phyloP scores from a whole-genome alignment of 2,113 vertebrate species.

The Piaya cayana region DNA sequence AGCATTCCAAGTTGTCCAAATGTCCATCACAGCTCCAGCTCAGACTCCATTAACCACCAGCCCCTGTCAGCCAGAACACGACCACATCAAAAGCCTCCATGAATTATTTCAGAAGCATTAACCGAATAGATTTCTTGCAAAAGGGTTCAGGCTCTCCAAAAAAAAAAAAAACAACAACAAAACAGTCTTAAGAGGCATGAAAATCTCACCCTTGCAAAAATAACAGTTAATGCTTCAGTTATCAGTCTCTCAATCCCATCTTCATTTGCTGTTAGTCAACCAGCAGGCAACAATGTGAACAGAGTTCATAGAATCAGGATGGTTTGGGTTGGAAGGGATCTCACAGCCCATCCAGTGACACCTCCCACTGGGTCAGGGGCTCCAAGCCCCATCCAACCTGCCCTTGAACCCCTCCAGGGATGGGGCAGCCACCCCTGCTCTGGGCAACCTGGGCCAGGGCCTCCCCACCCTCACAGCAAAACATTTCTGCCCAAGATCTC shows the following conservation, averaged over 20 bases:
- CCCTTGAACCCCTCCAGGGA: no score
- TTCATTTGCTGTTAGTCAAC: background rate
- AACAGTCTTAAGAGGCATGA: background rate
- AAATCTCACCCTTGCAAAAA: background rate
- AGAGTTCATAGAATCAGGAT: no score
- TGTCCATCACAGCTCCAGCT: background rate
- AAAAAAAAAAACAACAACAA: no score
- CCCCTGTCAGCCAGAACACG: constrained; percentile 5
- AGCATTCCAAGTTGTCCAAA: background rate
- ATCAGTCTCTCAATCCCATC: no score
- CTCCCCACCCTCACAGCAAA: no score
- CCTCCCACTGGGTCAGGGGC: no score
- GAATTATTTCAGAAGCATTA: constrained; percentile 40
- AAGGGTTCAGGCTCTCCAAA: background rate
- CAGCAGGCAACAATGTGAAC: fast-evolving
- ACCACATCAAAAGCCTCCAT: constrained; percentile 1
- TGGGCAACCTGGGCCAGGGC: no score
- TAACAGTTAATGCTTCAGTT: background rate
- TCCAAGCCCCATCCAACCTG: no score
- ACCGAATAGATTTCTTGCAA: background rate
- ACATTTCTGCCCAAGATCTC: no score
- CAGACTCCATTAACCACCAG: background rate
- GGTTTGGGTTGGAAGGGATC: no score
- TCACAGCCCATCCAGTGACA: no score
- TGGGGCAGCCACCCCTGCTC: no score